These are phyloP conservation scores for Xyrauchen texanus DNA, from an alignment of 2,113 vertebrate species.

Conservation along the genomic window DNA sequence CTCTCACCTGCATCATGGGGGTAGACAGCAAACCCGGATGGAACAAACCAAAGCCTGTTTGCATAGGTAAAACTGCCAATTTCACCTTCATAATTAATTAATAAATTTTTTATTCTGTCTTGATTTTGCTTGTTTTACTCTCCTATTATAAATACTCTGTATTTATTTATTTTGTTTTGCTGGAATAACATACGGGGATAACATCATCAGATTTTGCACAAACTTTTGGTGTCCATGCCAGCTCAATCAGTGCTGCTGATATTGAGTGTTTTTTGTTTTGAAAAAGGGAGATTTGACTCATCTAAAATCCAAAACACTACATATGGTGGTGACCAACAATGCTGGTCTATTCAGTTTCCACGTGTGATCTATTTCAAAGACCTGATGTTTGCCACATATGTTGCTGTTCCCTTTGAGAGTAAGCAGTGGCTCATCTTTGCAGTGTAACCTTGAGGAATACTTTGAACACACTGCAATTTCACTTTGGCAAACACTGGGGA, in stretches of 20 bases:
- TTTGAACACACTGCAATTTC: conserved; percentile 75
- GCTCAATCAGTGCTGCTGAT: no score
- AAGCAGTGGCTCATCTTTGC: conserved; percentile 47
- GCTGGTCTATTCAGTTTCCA: background rate
- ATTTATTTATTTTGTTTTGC: no score
- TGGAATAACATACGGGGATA: no score
- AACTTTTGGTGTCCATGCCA: no score
- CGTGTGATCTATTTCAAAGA: conserved; percentile 39
- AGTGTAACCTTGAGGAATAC: conserved; percentile 68
- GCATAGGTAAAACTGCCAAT: conserved; percentile 79
- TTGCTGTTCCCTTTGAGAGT: conserved; percentile 26
- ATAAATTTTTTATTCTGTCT: background rate
- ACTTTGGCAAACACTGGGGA: conserved; percentile 69
- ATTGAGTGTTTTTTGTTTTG: no score
- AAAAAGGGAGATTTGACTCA: no score
- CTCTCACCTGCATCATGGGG: conserved; percentile 90
- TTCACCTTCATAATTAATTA: no score
- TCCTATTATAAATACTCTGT: no score
- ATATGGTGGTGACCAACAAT: no score
- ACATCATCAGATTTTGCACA: no score
- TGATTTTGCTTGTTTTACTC: no score
- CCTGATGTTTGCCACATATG: conserved; percentile 44
- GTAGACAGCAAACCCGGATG: conserved; percentile 89
- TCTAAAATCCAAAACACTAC: no score
- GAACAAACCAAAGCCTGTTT: conserved; percentile 89